phyloP scores from a whole-genome alignment of 53 echinoderm and acorn worm genomes.

The Glandiceps talaboti region DNA sequence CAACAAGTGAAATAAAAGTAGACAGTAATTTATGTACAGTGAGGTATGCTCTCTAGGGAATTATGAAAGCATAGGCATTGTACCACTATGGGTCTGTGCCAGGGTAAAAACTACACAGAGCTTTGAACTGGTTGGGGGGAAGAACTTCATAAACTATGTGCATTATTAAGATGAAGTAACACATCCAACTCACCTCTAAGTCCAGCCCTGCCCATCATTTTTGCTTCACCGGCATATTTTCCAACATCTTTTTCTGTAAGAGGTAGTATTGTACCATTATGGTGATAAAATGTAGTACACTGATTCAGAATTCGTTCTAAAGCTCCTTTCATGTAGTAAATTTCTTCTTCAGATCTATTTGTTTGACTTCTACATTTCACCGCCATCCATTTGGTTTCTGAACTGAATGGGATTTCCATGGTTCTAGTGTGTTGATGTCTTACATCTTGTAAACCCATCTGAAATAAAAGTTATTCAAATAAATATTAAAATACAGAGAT shows the following conservation, averaged over 20 bases:
- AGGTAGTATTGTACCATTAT: slow-evolving; percentile 25
- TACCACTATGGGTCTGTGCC: too few species aligned
- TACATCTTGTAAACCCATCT: slow-evolving; percentile 71
- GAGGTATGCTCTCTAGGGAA: too few species aligned
- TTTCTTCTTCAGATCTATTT: slow-evolving; percentile 23
- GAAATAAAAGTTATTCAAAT: too few species aligned
- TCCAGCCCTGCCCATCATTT: slow-evolving; percentile 53
- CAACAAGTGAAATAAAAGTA: too few species aligned
- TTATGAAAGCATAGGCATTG: too few species aligned
- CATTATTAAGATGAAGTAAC: too few species aligned
- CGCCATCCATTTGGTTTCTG: slow-evolving; percentile 82
- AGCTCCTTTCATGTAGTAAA: slow-evolving; percentile 81
- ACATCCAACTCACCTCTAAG: slow-evolving; percentile 79
- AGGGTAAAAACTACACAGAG: too few species aligned
- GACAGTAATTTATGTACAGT: too few species aligned
- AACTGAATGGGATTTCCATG: slow-evolving; percentile 73
- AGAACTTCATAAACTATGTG: neutral
- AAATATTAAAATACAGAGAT: too few species aligned
- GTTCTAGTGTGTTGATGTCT: slow-evolving; percentile 50
- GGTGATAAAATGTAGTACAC: slow-evolving; percentile 54
- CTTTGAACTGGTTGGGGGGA: too few species aligned
- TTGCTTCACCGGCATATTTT: slow-evolving; percentile 34
- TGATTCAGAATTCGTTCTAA: slow-evolving; percentile 56
- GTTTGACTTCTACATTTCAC: slow-evolving; percentile 33
- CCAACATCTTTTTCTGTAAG: slow-evolving; percentile 28